Conservation (phyloP, 53 echinoderm and acorn worm species). For the Pentamera pediparva region DNA sequence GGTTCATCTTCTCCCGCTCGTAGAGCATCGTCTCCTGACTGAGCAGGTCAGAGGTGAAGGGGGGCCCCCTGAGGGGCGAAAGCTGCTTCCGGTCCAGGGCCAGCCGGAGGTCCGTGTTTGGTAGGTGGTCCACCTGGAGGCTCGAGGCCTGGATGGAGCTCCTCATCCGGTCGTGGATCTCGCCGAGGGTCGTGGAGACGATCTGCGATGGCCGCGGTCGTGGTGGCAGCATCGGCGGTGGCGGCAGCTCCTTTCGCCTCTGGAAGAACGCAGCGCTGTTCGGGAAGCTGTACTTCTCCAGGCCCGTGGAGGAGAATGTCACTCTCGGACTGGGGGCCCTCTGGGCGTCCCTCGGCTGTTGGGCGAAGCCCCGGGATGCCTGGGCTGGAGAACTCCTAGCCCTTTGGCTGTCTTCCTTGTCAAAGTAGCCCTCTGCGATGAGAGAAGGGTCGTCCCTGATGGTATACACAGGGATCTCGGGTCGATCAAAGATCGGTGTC, state of each 20-base stretch:
- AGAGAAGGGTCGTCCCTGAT: conserved; percentile 53
- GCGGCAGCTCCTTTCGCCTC: conserved; percentile 5
- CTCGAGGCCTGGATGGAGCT: neutral
- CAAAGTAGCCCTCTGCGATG: conserved; percentile 24
- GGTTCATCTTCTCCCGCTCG: conserved; percentile 18
- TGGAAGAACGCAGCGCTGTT: conserved; percentile 23
- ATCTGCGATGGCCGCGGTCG: no score
- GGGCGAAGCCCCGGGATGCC: conserved; percentile 8
- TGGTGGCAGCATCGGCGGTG: neutral
- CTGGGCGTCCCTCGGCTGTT: neutral
- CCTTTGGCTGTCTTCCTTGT: conserved; percentile 24
- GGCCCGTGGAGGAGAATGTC: conserved; percentile 23
- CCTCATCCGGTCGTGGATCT: conserved; percentile 18
- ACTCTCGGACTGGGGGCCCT: conserved; percentile 13
- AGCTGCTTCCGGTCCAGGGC: conserved; percentile 27
- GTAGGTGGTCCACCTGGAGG: conserved; percentile 1
- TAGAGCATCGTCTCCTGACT: conserved; percentile 21
- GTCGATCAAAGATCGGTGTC: conserved; percentile 69
- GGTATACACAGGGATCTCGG: conserved; percentile 62
- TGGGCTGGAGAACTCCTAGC: conserved; percentile 2
- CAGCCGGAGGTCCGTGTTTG: conserved; percentile 2
- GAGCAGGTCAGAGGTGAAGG: conserved; percentile 23
- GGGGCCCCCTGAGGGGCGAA: conserved; percentile 1
- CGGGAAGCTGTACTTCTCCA: conserved; percentile 20
- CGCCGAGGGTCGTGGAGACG: conserved; percentile 18